Base-by-base conservation (phyloP, 1,140 invertebrate genomes). In the Euura lappo region DNA sequence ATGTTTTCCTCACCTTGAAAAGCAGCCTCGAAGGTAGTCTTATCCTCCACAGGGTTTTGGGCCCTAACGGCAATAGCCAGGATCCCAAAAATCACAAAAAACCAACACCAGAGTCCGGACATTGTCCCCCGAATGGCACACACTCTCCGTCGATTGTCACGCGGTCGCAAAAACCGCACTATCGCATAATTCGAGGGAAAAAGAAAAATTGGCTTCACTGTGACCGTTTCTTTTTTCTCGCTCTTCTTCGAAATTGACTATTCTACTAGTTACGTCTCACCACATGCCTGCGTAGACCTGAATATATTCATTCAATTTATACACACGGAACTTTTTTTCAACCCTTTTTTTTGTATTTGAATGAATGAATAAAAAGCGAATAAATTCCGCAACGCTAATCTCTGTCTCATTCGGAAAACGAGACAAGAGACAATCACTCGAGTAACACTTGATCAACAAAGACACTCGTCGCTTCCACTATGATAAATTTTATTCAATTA, bases 11-110 rank as follows among this genome's bases (percentile, higher is more conserved):
- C 86, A 90, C 90, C 90, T 89, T 91, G 90, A 80, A 91, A 90
- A 45, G 89, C 90, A 66, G 90, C 90, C 74, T 91, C 90, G 79
- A 89, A 89, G 65, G 83, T 88, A 64, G 85, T 86, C 72, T 85
- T 83, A 73, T 88, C 87, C 69, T 88, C 86, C 68, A 85, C 70
- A 65, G 83, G 79, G 72, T 85, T 83, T 74, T 85, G 82, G 11
- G 83, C 81, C 28, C 83, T 75, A 45, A 75, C 79, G 44, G 78
- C 64, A 11, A 78, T 76, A 51, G 78, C 75, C 70, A 80, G 74
- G 44, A 80, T 80, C 77, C 77, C 85, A 67, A 86, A 74, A 75
- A 82, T 79, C 74, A 85, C 74, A 75, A 83, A 77, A 69, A 83
- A 76, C 78, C 82, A 79, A 76, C 77, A 83, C 60, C 72, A 75